Base-by-base conservation (phyloP, 2,888 invertebrate species). In the Pterobdella sp. region DNA sequence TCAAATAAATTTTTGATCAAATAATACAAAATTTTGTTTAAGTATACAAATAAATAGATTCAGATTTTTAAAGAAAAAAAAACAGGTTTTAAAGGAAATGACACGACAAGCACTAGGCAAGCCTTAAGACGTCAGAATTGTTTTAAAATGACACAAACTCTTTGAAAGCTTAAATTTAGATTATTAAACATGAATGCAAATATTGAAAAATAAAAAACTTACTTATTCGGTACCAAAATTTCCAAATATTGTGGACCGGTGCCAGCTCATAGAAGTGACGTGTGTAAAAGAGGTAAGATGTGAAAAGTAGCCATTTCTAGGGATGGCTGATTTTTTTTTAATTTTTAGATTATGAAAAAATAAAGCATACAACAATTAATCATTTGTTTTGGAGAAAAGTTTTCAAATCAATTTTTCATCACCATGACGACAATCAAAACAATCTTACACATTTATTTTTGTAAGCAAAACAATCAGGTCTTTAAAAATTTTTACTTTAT, bases 181-280 rank as follows among this genome's bases (percentile, higher is more conserved):
- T 49, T 18, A 49, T 49, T 49, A 18, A 49, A n/a, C 52, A 49
- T 49, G 52, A 49, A 49, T 49, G 14, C n/a, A 18, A n/a, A 49
- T 18, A 3, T 7, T 3, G 14, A 65, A 31, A 3, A 14, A 31
- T 31, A 4, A 65, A n/a, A 65, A 65, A n/a, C n/a, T n/a, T n/a
- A n/a, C n/a, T n/a, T n/a, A n/a, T n/a, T n/a, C n/a, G n/a, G n/a
- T n/a, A n/a, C n/a, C n/a, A n/a, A n/a, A n/a, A n/a, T n/a, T n/a
- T n/a, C n/a, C n/a, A n/a, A n/a, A n/a, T n/a, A n/a, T n/a, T n/a
- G n/a, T n/a, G n/a, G n/a, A 3, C 35, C 32, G 32, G 35, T 65
- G 65, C 65, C 65, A 65, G 31, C 65, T 65, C 65, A 65, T 34
- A 65, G 26, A 7, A 65, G 35, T 65, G 65, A 65, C 65, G 65